A percentile compares a stretch with the other conserved stretches of the same genome.
phyloP scores from a whole-genome alignment of 1,140 invertebrate genomes.

The Acromyrmex heyeri region DNA sequence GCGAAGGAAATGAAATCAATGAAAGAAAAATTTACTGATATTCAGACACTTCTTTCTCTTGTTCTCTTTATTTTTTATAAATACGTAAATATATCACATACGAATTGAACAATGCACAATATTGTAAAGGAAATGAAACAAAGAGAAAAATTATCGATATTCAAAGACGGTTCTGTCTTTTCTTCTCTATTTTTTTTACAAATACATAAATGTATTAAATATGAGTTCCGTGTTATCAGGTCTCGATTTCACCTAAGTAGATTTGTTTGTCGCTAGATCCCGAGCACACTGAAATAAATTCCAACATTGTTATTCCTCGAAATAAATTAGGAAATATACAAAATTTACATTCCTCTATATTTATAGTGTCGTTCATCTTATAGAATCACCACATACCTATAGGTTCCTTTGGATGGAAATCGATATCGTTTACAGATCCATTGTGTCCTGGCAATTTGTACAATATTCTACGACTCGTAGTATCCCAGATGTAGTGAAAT shows the following conservation, averaged over 20 bases:
- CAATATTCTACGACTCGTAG: constrained; percentile 94
- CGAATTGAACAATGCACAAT: not conserved
- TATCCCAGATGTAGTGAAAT: constrained; percentile 99
- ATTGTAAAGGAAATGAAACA: not conserved
- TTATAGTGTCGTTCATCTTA: not conserved
- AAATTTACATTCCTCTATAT: not conserved
- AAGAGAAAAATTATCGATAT: not conserved
- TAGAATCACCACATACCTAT: constrained; percentile 88
- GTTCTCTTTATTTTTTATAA: not conserved
- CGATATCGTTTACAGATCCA: constrained; percentile 98
- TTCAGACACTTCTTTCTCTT: not conserved
- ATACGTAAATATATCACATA: not conserved
- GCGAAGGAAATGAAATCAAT: not conserved
- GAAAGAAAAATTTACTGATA: not conserved
- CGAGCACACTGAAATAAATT: constrained; percentile 92
- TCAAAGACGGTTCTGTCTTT: not conserved
- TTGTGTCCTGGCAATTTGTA: constrained; percentile 99
- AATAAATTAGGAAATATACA: not conserved
- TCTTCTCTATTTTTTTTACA: not conserved
- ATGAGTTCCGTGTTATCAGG: constrained; percentile 56
- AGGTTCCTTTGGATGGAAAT: constrained; percentile 98
- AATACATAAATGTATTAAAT: not conserved
- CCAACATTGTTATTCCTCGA: constrained; percentile 7
- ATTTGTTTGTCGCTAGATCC: constrained; percentile 98
- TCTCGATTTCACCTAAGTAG: constrained; percentile 97